Conservation (phyloP, 2,888 invertebrate genomes). For the Hydrotaea cyrtoneurina region DNA sequence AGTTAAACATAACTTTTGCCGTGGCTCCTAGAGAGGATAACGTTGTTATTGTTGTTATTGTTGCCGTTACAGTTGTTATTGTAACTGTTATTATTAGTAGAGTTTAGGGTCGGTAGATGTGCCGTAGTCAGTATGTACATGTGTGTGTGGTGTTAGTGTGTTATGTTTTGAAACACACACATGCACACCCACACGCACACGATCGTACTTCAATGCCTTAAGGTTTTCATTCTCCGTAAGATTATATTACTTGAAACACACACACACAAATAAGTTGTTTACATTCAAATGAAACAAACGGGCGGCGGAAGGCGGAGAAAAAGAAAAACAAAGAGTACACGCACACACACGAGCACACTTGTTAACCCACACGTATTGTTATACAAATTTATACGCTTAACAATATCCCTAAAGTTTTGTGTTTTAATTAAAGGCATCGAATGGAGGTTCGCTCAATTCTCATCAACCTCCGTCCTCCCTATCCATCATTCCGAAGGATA, state of each 20-base stretch:
- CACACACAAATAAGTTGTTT: slow-evolving; percentile 38
- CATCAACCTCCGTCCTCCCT: slow-evolving; percentile 28
- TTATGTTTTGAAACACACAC: slow-evolving; percentile 21
- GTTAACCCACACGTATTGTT: slow-evolving; percentile 62
- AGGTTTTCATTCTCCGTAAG: slow-evolving; percentile 58
- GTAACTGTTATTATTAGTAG: slow-evolving; percentile 38
- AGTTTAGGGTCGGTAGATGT: background rate
- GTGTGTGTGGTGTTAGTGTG: slow-evolving; percentile 45
- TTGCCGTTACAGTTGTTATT: slow-evolving; percentile 33
- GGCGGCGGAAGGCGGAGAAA: background rate
- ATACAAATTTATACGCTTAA: slow-evolving; percentile 62
- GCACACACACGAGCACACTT: slow-evolving; percentile 56
- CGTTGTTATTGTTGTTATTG: slow-evolving; percentile 41
- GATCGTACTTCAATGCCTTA: slow-evolving; percentile 47
- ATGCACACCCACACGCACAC: slow-evolving; percentile 29
- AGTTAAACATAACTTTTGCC: slow-evolving; percentile 44
- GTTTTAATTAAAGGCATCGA: slow-evolving; percentile 65
- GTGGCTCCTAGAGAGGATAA: slow-evolving; percentile 22
- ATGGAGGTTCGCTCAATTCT: slow-evolving; percentile 24
- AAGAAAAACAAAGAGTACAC: slow-evolving; percentile 23
- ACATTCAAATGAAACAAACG: slow-evolving; percentile 30
- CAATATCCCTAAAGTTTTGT: slow-evolving; percentile 63
- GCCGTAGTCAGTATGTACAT: background rate
- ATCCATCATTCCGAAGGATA: slow-evolving; percentile 39
- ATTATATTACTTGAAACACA: slow-evolving; percentile 51